Percentiles rank a stretch among this genome's conserved stretches.
Evolutionary conservation across 2,797 vertebrate species (phyloP).

Genomic region (Gallinago nigripennis): DNA sequence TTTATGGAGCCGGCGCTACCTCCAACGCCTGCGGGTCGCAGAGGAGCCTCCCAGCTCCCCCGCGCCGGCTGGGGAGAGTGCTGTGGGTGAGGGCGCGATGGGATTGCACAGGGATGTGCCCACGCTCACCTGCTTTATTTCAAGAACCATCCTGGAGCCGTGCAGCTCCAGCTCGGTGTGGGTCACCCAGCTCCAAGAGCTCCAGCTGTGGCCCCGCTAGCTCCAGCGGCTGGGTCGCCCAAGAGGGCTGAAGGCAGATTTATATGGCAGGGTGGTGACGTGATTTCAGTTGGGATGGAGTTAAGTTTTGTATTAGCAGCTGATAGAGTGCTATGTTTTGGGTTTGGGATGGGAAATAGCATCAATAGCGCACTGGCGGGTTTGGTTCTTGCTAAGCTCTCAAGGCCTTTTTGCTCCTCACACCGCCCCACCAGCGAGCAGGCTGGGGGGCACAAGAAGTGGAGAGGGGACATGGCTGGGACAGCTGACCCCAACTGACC

Average conservation of each 20-base stretch:
- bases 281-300: not conserved
- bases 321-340: not conserved
- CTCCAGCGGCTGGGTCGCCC: not conserved
- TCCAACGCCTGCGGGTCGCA: not conserved
- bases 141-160: not conserved
- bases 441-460: not conserved
- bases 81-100: not conserved
- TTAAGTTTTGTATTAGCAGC: not conserved
- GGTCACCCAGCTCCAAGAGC: not conserved
- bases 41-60: constrained; percentile 2
- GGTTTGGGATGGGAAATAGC: not conserved
- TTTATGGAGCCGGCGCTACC: not conserved
- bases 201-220: not conserved
- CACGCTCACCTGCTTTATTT: not conserved
- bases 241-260: not conserved
- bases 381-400: not conserved
- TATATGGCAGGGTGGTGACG: not conserved
- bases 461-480: not conserved
- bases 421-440: not conserved
- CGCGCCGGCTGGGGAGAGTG: not conserved
- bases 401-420: not conserved
- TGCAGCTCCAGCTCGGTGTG: not conserved
- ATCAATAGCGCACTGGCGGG: not conserved
- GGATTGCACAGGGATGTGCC: not conserved
- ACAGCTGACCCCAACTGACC: not conserved